Conservation (phyloP, 2,113 vertebrate genomes). For the Scatophagus argus region DNA sequence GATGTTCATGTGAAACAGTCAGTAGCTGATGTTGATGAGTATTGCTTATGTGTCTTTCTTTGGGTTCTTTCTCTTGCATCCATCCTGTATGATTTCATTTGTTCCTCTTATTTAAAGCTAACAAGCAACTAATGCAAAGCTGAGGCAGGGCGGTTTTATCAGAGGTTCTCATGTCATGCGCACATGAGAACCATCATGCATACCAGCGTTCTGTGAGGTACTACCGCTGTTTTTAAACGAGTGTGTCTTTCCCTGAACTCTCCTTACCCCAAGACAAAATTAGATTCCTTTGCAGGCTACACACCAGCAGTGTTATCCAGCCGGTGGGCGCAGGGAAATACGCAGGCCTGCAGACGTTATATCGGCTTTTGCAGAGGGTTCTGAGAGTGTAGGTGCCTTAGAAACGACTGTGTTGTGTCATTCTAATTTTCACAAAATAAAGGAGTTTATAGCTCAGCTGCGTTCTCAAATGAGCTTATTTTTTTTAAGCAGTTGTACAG, state of each 20-base stretch:
- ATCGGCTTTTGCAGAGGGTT: too few relatives aligned
- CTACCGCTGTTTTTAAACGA: neutral
- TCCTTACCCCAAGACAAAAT: neutral
- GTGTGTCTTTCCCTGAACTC: neutral
- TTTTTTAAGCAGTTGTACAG: neutral
- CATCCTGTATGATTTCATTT: neutral
- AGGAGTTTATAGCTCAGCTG: neutral
- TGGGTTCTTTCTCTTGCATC: neutral
- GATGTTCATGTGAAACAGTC: neutral
- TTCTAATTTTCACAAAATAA: neutral
- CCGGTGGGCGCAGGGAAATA: too few relatives aligned
- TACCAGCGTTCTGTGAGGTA: neutral
- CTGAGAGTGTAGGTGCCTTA: too few relatives aligned
- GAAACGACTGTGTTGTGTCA: too few relatives aligned
- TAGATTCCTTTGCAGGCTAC: neutral
- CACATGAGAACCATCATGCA: neutral
- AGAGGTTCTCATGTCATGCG: neutral
- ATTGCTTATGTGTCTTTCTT: neutral
- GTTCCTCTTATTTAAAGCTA: neutral
- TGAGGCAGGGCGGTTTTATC: neutral
- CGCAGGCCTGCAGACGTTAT: too few relatives aligned
- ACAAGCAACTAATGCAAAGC: neutral
- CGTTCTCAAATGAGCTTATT: neutral
- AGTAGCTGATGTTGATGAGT: neutral
- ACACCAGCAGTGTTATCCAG: neutral